phyloP scores from a whole-genome alignment of 2,113 vertebrate genomes.

The Eulacestoma nigropectus region DNA sequence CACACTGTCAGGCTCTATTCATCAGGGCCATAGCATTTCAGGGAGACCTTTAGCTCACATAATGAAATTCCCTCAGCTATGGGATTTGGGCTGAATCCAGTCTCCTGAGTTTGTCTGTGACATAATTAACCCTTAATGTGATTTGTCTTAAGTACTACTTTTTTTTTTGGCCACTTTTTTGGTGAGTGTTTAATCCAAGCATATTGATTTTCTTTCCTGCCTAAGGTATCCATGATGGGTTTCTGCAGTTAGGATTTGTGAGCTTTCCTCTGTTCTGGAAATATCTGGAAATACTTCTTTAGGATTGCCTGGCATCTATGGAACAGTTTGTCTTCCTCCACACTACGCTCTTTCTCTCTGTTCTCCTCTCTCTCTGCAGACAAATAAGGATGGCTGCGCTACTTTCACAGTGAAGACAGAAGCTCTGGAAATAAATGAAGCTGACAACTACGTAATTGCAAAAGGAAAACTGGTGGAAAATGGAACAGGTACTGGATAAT shows the following conservation, averaged over 20 bases:
- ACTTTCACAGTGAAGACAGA: constrained; percentile 24
- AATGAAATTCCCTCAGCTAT: not conserved
- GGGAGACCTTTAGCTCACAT: not conserved
- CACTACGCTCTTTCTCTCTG: not conserved
- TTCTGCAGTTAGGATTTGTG: not conserved
- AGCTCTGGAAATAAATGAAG: not conserved
- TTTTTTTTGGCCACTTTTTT: not conserved
- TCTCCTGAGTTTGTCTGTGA: not conserved
- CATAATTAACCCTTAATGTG: not conserved
- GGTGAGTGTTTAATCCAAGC: not conserved
- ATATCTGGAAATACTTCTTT: not conserved
- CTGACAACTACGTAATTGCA: fast-evolving
- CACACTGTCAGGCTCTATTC: not conserved
- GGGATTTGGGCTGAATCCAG: not conserved
- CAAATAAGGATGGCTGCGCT: constrained; percentile 44
- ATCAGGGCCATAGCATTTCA: not conserved
- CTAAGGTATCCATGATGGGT: not conserved
- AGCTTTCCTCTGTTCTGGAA: not conserved
- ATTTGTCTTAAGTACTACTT: not conserved
- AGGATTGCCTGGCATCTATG: not conserved
- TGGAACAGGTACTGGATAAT: constrained; percentile 50
- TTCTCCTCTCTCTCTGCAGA: constrained; percentile 12
- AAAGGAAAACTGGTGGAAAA: constrained; percentile 15
- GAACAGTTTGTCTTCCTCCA: not conserved
- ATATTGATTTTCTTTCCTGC: not conserved